These are phyloP conservation scores for Morelia viridis DNA, from an alignment of 2,797 vertebrate genomes.

Conservation along the genomic window DNA sequence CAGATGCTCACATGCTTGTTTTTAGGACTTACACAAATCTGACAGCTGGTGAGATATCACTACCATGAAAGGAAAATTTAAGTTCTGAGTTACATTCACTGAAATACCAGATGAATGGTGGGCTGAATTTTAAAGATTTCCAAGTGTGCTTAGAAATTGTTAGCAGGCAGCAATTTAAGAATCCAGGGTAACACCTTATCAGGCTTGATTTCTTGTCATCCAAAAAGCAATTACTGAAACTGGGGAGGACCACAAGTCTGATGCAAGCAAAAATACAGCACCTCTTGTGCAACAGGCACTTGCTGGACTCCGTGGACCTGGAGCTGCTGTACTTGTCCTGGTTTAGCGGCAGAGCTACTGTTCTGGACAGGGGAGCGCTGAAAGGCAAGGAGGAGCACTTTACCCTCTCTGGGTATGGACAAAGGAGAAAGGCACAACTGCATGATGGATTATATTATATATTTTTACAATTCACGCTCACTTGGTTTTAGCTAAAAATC, in stretches of 20 bases:
- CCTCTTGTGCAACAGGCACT: conserved; percentile 67
- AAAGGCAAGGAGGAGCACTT: conserved; percentile 32
- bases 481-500: not conserved
- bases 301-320: conserved; percentile 64
- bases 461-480: not conserved
- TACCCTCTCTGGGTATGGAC: not conserved
- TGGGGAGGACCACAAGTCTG: not conserved
- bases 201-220: not conserved
- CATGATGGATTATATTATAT: not conserved
- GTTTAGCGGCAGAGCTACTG: conserved; percentile 64
- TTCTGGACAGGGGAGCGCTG: conserved; percentile 66
- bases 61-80: not conserved
- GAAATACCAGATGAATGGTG: not conserved
- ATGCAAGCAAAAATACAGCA: conserved; percentile 45
- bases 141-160: not conserved
- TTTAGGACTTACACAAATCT: not conserved
- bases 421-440: not conserved
- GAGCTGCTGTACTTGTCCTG: conserved; percentile 63
- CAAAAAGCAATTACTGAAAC: not conserved
- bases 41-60: not conserved
- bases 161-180: not conserved
- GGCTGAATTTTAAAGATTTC: not conserved
- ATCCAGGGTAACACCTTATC: not conserved
- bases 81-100: not conserved
- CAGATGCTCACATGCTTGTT: not conserved